Evolutionary conservation across 2,888 invertebrate species (phyloP).

Genomic region (Callosobruchus maculatus): DNA sequence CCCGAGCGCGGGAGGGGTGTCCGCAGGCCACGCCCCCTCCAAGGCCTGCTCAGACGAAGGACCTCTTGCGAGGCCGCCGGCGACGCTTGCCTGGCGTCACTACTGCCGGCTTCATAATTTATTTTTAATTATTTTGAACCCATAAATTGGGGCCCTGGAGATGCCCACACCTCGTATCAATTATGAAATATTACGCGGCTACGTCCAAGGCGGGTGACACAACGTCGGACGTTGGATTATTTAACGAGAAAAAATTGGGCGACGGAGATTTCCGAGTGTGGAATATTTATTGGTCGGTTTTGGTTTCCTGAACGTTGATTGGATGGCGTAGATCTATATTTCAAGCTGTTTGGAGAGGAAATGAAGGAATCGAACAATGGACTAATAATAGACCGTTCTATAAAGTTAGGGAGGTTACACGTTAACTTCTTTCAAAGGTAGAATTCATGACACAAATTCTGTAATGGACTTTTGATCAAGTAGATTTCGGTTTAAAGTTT

Average conservation of each 20-base stretch:
- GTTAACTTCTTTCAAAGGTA: too few species aligned
- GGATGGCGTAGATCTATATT: neutral
- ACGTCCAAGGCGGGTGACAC: neutral
- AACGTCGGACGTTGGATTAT: neutral
- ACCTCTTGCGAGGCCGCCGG: slow-evolving; percentile 19
- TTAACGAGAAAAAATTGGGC: neutral
- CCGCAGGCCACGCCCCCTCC: slow-evolving; percentile 35
- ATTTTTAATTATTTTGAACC: slow-evolving; percentile 33
- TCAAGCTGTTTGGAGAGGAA: neutral
- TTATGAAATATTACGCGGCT: slow-evolving; percentile 16
- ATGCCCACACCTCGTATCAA: slow-evolving; percentile 23
- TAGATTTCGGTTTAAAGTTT: too few species aligned
- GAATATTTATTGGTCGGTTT: neutral
- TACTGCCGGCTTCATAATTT: slow-evolving; percentile 19
- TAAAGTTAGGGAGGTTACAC: too few species aligned
- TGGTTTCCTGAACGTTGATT: neutral
- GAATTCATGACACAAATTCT: too few species aligned
- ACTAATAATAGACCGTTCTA: too few species aligned
- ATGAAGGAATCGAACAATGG: too few species aligned
- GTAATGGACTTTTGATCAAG: too few species aligned
- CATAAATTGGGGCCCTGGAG: slow-evolving; percentile 25
- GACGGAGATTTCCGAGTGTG: neutral
- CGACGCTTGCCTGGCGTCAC: slow-evolving; percentile 8
- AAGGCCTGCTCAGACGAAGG: slow-evolving; percentile 16
- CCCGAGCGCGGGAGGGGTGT: slow-evolving; percentile 39